Percentiles rank a stretch among this genome's conserved stretches.
Conservation (phyloP, 2,888 invertebrate species). For the Glyphotaelius pellucidus region DNA sequence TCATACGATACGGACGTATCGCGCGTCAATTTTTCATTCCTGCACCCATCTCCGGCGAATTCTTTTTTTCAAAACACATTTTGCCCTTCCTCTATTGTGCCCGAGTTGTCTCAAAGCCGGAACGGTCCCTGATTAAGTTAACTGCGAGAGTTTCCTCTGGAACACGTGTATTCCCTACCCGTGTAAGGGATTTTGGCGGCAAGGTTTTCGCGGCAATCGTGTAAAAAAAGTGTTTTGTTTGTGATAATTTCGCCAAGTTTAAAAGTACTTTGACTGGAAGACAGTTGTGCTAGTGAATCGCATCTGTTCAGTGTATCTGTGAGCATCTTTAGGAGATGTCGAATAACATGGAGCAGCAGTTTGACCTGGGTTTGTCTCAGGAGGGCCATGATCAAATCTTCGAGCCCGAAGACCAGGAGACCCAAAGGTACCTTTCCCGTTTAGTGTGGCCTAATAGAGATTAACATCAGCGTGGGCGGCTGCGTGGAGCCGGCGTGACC, state of each 20-base stretch:
- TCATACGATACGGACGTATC: constrained; percentile 43
- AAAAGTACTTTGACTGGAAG: background rate
- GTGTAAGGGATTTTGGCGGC: constrained; percentile 21
- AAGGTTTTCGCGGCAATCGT: constrained; percentile 31
- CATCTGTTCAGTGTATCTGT: constrained; percentile 16
- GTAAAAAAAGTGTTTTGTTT: constrained; percentile 7
- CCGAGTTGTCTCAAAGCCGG: background rate
- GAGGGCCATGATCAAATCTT: constrained; percentile 87
- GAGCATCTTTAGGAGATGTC: constrained; percentile 70
- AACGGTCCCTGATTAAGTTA: background rate
- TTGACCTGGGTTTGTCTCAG: constrained; percentile 82
- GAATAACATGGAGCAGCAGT: constrained; percentile 80
- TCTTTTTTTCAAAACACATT: constrained; percentile 64
- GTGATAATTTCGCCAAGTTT: constrained; percentile 2
- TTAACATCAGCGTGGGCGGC: constrained; percentile 4
- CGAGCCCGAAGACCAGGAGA: constrained; percentile 81
- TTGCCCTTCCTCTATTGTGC: background rate
- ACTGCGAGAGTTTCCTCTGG: background rate
- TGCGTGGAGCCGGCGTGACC: constrained; percentile 20
- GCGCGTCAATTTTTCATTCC: constrained; percentile 10
- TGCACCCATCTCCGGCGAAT: constrained; percentile 17
- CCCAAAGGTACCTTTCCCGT: constrained; percentile 73
- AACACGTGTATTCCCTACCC: background rate
- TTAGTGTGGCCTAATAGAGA: background rate
- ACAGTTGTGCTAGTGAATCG: constrained; percentile 23